Evolutionary conservation across 35 echinoderm and acorn worm species (phyloP).

Genomic region (Diadema setosum): DNA sequence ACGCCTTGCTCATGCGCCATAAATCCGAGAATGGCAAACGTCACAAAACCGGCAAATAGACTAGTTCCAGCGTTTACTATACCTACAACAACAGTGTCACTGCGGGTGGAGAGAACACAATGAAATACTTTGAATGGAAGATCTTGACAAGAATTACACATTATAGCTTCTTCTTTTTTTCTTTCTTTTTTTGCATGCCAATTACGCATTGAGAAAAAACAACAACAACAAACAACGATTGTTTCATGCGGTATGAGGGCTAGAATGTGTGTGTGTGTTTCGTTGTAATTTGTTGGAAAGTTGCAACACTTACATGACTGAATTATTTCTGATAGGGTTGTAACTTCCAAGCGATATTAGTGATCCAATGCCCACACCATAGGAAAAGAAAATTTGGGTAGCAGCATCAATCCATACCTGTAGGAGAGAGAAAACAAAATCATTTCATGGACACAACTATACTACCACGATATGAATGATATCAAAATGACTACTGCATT

Average conservation of each 20-base stretch:
- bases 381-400: slow-evolving; percentile 91
- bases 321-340: slow-evolving; percentile 81
- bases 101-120: slow-evolving; percentile 5
- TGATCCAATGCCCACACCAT: slow-evolving; percentile 80
- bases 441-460: too few relatives aligned
- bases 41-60: slow-evolving; percentile 93
- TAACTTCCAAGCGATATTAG: slow-evolving; percentile 95
- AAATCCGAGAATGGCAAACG: slow-evolving; percentile 78
- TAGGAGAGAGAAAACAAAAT: too few relatives aligned
- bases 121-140: too few relatives aligned
- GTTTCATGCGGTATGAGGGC: too few relatives aligned
- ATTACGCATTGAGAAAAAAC: too few relatives aligned
- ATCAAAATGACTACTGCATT: too few relatives aligned
- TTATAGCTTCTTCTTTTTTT: too few relatives aligned
- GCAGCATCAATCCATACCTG: slow-evolving; percentile 94
- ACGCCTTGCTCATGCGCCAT: slow-evolving; percentile 69
- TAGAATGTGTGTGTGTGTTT: background rate
- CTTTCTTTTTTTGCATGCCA: too few relatives aligned
- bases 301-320: slow-evolving; percentile 65
- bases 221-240: too few relatives aligned
- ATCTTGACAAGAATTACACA: too few relatives aligned
- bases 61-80: slow-evolving; percentile 78
- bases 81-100: slow-evolving; percentile 78
- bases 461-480: too few relatives aligned
- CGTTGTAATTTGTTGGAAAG: background rate